Base-by-base conservation (phyloP, 2,888 invertebrate genomes). In the Parochlus steinenii region DNA sequence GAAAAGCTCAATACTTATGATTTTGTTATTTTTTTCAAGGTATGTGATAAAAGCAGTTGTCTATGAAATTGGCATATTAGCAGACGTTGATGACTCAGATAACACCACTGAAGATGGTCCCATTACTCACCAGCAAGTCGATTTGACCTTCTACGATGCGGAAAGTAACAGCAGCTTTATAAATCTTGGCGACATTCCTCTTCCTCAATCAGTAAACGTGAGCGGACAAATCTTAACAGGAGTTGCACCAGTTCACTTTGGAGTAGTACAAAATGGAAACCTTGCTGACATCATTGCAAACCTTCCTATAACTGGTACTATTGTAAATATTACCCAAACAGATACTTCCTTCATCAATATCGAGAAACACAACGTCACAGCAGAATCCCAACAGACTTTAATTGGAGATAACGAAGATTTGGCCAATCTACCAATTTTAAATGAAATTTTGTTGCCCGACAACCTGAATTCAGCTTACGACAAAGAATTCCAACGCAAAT, bases 41-140 rank as follows among this genome's bases (percentile, higher is more conserved):
- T 68, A 67, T 41, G 61, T 69, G 10, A 63, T 70, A 37, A 65
- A 62, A 45, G 66, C 67, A 0, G 57, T 68, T 5, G 65, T 69
- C 23, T 70, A 70, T 43, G 70, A 70, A 55, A 62, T 70, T 43
- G 70, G 70, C 37, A 65, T 70, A 42, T 52, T 70, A 19, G 67
- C 69, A 4, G 66, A 70, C 40, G 61, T 59, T 2, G 56, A 55
- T 3, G 45, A 47, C 20, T 59, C 56, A 40, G 61, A 60, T 26
- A 62, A 61, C 14, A 56, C 55, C 7, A 57, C 57, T 10, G 52
- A 51, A 20, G 53, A 55, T 35, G 56, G 55, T 41, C 54, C 37
- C 17, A 23, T 37, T 3, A 38, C 31, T 38, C 61, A 63, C 38
- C 65, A 67, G 46, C 60, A 64, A 39, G 59, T 68, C 2, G 65